Base-by-base conservation (phyloP, 2,888 invertebrate genomes). In the Girardia tigrina region DNA sequence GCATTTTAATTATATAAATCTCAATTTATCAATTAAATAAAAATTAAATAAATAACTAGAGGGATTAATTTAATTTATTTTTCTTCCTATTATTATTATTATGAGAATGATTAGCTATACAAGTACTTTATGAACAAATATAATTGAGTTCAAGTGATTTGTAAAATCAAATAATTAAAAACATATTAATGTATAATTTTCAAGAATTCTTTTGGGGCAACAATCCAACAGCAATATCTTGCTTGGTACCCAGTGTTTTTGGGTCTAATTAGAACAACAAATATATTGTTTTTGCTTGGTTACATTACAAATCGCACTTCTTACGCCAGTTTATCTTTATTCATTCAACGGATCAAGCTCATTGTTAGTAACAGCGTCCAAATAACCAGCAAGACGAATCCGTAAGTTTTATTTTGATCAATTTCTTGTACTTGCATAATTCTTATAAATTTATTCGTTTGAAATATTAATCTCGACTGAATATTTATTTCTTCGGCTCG, bases 331-430 rank as follows among this genome's bases (percentile, higher is more conserved):
- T n/a, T 56, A 16, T 12, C 56, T 20, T 23, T 56, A 4, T 56
- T 56, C n/a, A 4, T 56, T 4, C 56, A 56, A n/a, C 4, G 56
- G 23, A 56, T 56, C 4, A 56, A 56, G 23, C n/a, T 56, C 6
- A 56, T 56, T 56, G 56, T 56, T n/a, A 56, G 56, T 56, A 56
- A 16, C 23, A 56, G 56, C 23, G 56, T 56, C n/a, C 56, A 56
- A 56, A 56, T 56, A 2, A 56, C 56, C 2, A 12, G 20, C 23
- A 56, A 56, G 23, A 56, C 56, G n/a, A 56, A 56, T 56, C 56
- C 56, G 56, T 56, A 56, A 56, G n/a, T 56, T 56, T 8, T 56
- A 8, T 12, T 56, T 56, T 8, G n/a, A 20, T 12, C 23, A 56
- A 6, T 56, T 56, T 16, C 4, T 12, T 56, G n/a, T 56, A 56